phyloP scores from a whole-genome alignment of 2,113 vertebrate genomes.

The Corapipo altera region DNA sequence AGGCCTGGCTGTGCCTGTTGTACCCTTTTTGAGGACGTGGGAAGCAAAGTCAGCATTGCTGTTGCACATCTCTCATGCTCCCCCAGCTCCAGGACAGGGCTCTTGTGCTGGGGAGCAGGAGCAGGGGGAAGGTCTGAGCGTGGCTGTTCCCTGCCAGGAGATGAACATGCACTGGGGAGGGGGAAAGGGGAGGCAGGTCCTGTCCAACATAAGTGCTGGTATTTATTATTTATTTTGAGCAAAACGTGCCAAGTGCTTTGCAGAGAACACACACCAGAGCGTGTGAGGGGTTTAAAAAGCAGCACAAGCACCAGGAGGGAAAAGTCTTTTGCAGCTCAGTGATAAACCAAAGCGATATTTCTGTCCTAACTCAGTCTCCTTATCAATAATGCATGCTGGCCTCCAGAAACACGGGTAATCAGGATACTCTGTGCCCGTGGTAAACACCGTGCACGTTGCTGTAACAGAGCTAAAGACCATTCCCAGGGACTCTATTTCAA shows the following conservation, averaged over 20 bases:
- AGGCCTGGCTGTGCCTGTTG: not conserved
- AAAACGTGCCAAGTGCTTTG: not conserved
- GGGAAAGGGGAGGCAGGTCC: not conserved
- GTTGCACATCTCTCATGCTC: rapidly evolving
- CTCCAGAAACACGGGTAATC: constrained; percentile 9
- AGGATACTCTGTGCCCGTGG: not conserved
- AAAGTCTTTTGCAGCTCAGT: not conserved
- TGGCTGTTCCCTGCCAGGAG: not conserved
- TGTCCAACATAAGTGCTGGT: not conserved
- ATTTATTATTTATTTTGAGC: not conserved
- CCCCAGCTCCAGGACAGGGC: not conserved
- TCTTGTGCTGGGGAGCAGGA: not conserved
- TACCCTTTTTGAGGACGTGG: not conserved
- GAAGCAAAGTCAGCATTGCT: rapidly evolving
- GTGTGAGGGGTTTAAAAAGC: not conserved
- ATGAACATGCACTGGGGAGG: rapidly evolving
- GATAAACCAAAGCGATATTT: constrained; percentile 18
- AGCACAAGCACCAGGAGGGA: not conserved
- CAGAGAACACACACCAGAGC: not conserved
- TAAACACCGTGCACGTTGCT: not conserved
- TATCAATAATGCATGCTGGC: constrained; percentile 47
- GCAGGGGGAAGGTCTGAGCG: not conserved
- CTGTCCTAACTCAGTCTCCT: not conserved
- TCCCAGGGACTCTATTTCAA: not conserved
- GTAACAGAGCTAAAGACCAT: constrained; percentile 12